phyloP scores from a whole-genome alignment of 92 coral and sea anemone species.

The Zoanthus sansibaricus region DNA sequence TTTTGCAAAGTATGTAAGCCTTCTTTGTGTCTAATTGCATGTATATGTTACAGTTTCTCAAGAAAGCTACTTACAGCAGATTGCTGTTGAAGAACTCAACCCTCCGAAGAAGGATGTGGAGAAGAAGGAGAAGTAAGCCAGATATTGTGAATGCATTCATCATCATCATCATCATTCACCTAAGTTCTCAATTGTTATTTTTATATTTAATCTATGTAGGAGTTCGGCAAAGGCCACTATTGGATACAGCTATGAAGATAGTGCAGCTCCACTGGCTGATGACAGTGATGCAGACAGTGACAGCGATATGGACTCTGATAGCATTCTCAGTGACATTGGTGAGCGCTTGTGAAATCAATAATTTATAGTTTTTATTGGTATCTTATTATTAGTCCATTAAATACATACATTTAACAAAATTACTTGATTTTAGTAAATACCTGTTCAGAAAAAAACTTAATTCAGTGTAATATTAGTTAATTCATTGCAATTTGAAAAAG shows the following conservation, averaged over 20 bases:
- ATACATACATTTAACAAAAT: no score
- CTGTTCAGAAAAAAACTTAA: no score
- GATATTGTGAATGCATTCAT: no score
- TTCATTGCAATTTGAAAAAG: no score
- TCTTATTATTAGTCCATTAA: not conserved
- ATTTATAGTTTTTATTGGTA: not conserved
- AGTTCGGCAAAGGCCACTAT: slow-evolving; percentile 86
- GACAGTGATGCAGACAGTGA: slow-evolving; percentile 72
- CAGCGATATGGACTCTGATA: slow-evolving; percentile 82
- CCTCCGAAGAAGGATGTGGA: slow-evolving; percentile 66
- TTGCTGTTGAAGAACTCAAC: slow-evolving; percentile 83
- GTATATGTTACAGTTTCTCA: slow-evolving; percentile 55
- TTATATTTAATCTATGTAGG: slow-evolving; percentile 15
- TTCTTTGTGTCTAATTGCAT: not conserved
- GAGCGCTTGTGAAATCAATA: not conserved
- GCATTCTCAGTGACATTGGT: slow-evolving; percentile 88
- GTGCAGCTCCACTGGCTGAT: slow-evolving; percentile 46
- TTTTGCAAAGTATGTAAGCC: no score
- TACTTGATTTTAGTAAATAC: no score
- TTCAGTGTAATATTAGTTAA: no score
- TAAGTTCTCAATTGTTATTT: no score
- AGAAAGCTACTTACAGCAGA: slow-evolving; percentile 85
- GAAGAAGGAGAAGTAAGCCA: slow-evolving; percentile 74
- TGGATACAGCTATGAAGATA: slow-evolving; percentile 80
- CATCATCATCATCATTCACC: no score